Evolutionary conservation across 2,113 vertebrate species (phyloP).

Genomic region (Rhynchomys soricoides): DNA sequence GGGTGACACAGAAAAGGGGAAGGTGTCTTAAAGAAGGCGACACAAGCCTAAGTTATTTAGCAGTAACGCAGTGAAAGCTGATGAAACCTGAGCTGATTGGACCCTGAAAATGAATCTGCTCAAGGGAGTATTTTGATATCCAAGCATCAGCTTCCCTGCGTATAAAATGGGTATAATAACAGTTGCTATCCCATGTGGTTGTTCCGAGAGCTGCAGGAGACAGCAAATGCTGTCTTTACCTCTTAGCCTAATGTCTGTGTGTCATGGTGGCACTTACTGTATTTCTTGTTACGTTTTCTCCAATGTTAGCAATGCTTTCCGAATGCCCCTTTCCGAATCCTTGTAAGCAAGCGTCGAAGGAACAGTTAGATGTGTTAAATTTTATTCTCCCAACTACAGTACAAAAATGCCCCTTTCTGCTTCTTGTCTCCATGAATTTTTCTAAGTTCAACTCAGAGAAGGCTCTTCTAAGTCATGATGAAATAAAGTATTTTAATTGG

Average conservation of each 20-base stretch:
- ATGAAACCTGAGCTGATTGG: neutral
- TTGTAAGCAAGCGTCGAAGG: slow-evolving; percentile 5
- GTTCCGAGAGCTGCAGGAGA: neutral
- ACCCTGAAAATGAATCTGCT: neutral
- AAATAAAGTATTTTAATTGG: slow-evolving; percentile 62
- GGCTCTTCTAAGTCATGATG: slow-evolving; percentile 54
- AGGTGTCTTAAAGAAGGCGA: neutral
- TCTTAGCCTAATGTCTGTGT: neutral
- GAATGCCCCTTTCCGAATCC: slow-evolving; percentile 30
- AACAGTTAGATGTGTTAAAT: neutral
- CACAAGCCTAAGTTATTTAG: neutral
- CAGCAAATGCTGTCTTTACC: neutral
- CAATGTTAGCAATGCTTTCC: slow-evolving; percentile 20
- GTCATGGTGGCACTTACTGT: neutral
- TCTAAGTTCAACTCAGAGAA: slow-evolving; percentile 56
- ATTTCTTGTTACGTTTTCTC: slow-evolving; percentile 10
- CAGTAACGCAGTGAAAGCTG: neutral
- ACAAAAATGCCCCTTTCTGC: neutral
- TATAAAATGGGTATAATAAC: neutral
- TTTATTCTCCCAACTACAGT: neutral
- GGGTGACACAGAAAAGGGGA: neutral
- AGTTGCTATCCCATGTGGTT: neutral
- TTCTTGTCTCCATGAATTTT: slow-evolving; percentile 50
- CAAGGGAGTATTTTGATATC: neutral
- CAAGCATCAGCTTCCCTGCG: neutral